Conservation (phyloP, 2,113 vertebrate species). For the Ochotona curzoniae region DNA sequence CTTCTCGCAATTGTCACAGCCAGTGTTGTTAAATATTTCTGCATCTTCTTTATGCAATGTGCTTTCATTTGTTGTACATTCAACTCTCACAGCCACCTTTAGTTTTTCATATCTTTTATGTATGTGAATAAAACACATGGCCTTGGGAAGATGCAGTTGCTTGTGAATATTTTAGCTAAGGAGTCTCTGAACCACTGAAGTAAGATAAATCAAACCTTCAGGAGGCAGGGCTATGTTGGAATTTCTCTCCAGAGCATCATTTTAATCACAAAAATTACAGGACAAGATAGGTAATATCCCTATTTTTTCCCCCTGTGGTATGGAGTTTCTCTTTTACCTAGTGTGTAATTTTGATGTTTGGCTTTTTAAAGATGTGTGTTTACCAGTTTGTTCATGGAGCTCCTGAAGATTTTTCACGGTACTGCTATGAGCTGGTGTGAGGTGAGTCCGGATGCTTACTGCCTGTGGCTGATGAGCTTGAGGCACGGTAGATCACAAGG, state of each 20-base stretch:
- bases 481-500: not conserved
- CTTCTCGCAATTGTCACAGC: not conserved
- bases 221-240: not conserved
- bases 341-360: no score
- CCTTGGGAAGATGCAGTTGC: not conserved
- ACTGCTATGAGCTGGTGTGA: not conserved
- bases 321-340: not conserved
- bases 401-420: not conserved
- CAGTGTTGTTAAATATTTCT: not conserved
- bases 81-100: not conserved
- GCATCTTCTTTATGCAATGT: not conserved
- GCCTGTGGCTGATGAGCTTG: not conserved
- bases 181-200: not conserved
- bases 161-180: not conserved
- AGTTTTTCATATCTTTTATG: conserved; percentile 17
- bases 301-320: not conserved
- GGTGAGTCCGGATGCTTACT: not conserved
- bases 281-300: not conserved
- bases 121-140: not conserved
- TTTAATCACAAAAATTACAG: conserved; percentile 21
- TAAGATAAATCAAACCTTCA: not conserved
- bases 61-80: not conserved
- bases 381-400: not conserved
- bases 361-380: not conserved
- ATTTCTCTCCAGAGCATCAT: not conserved